Base-by-base conservation (phyloP, 2,888 invertebrate genomes). In the Hipparchia sbordonii region DNA sequence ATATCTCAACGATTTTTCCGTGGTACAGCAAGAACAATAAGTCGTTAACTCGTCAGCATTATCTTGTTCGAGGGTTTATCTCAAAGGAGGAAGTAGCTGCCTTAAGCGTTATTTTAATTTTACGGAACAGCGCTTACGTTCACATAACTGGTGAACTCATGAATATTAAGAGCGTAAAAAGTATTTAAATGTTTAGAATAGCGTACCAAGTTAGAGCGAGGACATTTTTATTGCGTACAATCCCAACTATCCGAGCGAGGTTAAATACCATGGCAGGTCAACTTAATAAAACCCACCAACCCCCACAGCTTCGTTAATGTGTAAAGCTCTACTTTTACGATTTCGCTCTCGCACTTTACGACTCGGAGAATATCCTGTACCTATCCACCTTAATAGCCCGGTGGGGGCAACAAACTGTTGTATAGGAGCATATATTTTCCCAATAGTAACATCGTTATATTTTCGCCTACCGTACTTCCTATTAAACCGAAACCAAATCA, bases 261-360 rank as follows among this genome's bases (percentile, higher is more conserved):
- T 68, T 62, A 67, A 72, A 72, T 63, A 72, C 68, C 57, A 68
- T 33, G 69, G 72, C 67, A 68, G 54, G 61, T 72, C 67, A 68
- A 72, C 67, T 72, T 72, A 68, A 68, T 72, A 72, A 72, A 72
- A 48, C 61, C 39, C 62, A 48, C 48, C 67, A 23, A 61, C 63
- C 69, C 45, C 69, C 54, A 56, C 61, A 54, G 62, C 69, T n/a
- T 45, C 46, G 12, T 70, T 70, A 63, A 70, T 70, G 70, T 63
- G 62, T 70, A 63, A 63, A 70, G 60, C 60, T 69, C 61, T 69
- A 61, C 61, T 70, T 70, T 70, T 63, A 70, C 70, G 63, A 70
- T 63, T 70, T 70, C 23, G 23, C 70, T 54, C 63, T 70, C 63
- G 62, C 63, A 56, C 56, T 70, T 70, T 63, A 63, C 63, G 70